These are phyloP conservation scores for Ostrea edulis DNA, from an alignment of 1,140 invertebrate genomes.

Conservation along the genomic window DNA sequence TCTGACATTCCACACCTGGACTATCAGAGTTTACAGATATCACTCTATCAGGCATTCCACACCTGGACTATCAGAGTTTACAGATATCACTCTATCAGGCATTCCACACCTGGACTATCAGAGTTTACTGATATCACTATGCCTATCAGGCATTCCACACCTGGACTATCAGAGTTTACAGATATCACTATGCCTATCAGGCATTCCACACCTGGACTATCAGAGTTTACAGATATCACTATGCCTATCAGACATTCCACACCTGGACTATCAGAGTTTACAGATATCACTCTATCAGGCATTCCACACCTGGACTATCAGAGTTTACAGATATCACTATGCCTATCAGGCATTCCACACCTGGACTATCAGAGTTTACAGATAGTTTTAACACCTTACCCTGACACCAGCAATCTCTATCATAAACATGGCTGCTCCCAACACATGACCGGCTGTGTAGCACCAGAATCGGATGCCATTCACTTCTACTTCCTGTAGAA, in stretches of 20 bases:
- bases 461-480: conserved; percentile 98
- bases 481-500: conserved; percentile 90
- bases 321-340: not conserved
- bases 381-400: conserved; percentile 77
- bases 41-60: not conserved
- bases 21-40: not conserved
- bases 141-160: not conserved
- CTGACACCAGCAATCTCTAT: conserved; percentile 99
- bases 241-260: not conserved
- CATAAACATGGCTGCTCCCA: conserved; percentile 99
- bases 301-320: not conserved
- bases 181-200: not conserved
- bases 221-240: not conserved
- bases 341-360: not conserved
- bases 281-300: not conserved
- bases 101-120: not conserved
- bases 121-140: not conserved
- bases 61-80: not conserved
- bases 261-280: not conserved
- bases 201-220: not conserved
- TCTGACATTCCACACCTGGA: not conserved
- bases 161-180: not conserved
- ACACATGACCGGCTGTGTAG: conserved; percentile 98
- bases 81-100: not conserved
- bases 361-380: not conserved